Evolutionary conservation across 1,140 invertebrate species (phyloP).

Genomic region (Gonioctena quinquepunctata): DNA sequence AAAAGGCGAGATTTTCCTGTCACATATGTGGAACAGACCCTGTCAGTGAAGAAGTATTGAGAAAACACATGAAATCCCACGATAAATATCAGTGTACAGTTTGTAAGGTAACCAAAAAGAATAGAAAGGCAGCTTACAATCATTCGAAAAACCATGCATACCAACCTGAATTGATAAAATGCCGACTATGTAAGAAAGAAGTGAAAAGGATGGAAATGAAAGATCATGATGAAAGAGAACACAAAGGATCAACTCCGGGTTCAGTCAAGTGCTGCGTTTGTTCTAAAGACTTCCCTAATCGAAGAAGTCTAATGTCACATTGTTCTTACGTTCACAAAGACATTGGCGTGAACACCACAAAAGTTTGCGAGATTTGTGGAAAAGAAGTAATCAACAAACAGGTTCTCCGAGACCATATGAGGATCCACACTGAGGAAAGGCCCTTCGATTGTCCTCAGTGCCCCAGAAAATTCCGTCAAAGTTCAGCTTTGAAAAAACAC

Average conservation of each 20-base stretch:
- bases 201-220: background rate
- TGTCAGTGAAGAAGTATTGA: too few relatives aligned
- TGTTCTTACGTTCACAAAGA: background rate
- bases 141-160: too few relatives aligned
- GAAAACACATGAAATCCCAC: too few relatives aligned
- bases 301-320: background rate
- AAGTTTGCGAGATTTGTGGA: conserved; percentile 29
- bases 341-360: background rate
- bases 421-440: conserved; percentile 62
- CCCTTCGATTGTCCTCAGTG: conserved; percentile 61
- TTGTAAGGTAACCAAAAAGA: too few relatives aligned
- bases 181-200: background rate
- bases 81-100: too few relatives aligned
- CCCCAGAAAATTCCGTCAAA: conserved; percentile 59
- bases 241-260: background rate
- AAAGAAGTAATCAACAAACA: conserved; percentile 36
- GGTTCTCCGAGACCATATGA: conserved; percentile 65
- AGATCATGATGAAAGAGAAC: background rate
- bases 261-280: background rate
- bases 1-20: too few relatives aligned
- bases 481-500: conserved; percentile 55
- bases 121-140: too few relatives aligned
- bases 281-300: background rate
- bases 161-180: too few relatives aligned
- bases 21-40: too few relatives aligned